phyloP scores from a whole-genome alignment of 2,797 vertebrate genomes.

The Diplodus puntazzo region DNA sequence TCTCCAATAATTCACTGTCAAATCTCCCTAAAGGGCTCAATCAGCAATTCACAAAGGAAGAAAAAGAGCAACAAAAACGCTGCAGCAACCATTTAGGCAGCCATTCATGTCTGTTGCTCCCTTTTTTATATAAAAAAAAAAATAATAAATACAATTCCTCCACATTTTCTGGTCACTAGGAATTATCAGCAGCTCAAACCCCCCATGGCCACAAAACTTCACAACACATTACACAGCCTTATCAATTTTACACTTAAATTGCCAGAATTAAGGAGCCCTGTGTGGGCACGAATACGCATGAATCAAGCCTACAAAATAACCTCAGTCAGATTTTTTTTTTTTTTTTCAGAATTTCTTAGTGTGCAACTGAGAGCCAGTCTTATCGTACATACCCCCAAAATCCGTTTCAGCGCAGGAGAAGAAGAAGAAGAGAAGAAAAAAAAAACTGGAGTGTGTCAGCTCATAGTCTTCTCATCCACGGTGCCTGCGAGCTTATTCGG shows the following conservation, averaged over 20 bases:
- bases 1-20: slow-evolving; percentile 7
- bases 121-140: slow-evolving; percentile 10
- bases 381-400: slow-evolving; percentile 78
- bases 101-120: slow-evolving; percentile 60
- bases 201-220: slow-evolving; percentile 70
- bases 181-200: slow-evolving; percentile 51
- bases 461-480: slow-evolving; percentile 77
- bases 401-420: slow-evolving; percentile 66
- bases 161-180: slow-evolving; percentile 69
- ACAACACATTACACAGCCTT: slow-evolving; percentile 64
- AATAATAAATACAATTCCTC: slow-evolving; percentile 39
- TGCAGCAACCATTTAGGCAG: slow-evolving; percentile 65
- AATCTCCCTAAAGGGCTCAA: slow-evolving; percentile 29
- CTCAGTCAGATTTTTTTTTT: slow-evolving; percentile 55
- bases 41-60: slow-evolving; percentile 43
- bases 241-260: slow-evolving; percentile 70
- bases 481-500: slow-evolving; percentile 63
- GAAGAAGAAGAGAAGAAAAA: neutral
- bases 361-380: slow-evolving; percentile 54
- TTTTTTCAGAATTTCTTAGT: slow-evolving; percentile 51
- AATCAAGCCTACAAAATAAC: slow-evolving; percentile 66
- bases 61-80: slow-evolving; percentile 60
- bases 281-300: slow-evolving; percentile 60
- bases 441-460: slow-evolving; percentile 71
- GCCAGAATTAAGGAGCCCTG: slow-evolving; percentile 53